phyloP scores from a whole-genome alignment of 2,797 vertebrate genomes.

The Coregonus sp. region DNA sequence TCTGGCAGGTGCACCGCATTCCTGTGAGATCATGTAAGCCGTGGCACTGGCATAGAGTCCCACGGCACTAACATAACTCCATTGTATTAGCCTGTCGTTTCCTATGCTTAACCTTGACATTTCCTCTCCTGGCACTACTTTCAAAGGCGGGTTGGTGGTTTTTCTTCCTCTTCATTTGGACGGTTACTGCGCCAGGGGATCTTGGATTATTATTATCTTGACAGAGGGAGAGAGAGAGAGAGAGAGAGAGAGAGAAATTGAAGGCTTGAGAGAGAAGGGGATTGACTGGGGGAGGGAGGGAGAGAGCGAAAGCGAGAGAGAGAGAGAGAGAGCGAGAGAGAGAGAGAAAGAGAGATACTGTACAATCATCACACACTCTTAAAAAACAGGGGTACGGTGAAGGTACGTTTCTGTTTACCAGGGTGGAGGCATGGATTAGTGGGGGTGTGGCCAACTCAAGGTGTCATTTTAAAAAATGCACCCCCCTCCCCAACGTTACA shows the following conservation, averaged over 20 bases:
- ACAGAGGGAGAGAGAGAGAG: conserved; percentile 9
- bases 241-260: background rate
- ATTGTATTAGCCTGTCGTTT: conserved; percentile 32
- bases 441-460: no score
- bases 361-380: no score
- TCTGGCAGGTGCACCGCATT: no score
- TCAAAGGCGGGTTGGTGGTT: conserved; percentile 2
- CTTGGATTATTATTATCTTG: conserved; percentile 28
- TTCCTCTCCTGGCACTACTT: conserved; percentile 30
- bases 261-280: background rate
- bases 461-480: no score
- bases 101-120: conserved; percentile 59
- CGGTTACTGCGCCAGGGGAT: conserved; percentile 25
- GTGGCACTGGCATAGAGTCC: background rate
- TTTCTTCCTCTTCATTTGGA: conserved; percentile 24
- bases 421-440: no score
- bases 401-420: no score
- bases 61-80: conserved; percentile 10
- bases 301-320: background rate
- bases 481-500: no score
- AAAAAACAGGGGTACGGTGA: no score
- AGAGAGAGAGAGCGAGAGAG: background rate
- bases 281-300: no score
- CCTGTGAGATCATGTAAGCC: no score
- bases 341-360: background rate